phyloP scores from a whole-genome alignment of 2,113 vertebrate genomes.

The Onychostoma macrolepis region DNA sequence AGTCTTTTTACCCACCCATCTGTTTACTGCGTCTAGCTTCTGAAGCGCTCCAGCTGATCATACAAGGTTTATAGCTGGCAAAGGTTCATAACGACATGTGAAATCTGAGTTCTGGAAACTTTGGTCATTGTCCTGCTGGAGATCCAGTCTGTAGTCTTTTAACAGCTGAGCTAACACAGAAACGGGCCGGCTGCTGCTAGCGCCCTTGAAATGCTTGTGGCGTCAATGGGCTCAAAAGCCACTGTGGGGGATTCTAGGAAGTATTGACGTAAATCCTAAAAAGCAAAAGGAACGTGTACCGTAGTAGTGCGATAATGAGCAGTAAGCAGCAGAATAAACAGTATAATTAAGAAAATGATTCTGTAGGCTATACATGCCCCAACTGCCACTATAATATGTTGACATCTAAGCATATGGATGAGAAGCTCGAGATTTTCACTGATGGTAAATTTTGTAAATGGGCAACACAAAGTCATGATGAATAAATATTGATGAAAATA shows the following conservation, averaged over 20 bases:
- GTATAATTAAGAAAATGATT: not conserved
- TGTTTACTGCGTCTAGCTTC: constrained; percentile 39
- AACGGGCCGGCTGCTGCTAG: constrained; percentile 6
- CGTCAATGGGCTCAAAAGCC: constrained; percentile 43
- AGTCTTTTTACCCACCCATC: not conserved
- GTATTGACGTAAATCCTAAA: not conserved
- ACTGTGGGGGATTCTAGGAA: constrained; percentile 15
- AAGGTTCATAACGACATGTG: constrained; percentile 50
- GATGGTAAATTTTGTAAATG: not conserved
- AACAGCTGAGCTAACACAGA: constrained; percentile 58
- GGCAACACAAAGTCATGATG: too few relatives aligned
- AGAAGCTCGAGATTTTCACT: not conserved
- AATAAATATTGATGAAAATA: too few relatives aligned
- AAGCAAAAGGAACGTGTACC: not conserved
- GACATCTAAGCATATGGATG: not conserved
- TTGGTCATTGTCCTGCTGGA: constrained; percentile 31
- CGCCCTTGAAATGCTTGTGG: constrained; percentile 19
- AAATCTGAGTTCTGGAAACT: constrained; percentile 38
- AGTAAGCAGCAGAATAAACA: not conserved
- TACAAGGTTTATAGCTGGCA: constrained; percentile 42
- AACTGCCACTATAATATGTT: not conserved
- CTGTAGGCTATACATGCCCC: not conserved
- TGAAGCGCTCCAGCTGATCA: constrained; percentile 49
- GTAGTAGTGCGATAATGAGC: not conserved
- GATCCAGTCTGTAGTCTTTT: not conserved